These are phyloP conservation scores for Raja brachyura DNA, from an alignment of 2,113 vertebrate genomes.

Conservation along the genomic window DNA sequence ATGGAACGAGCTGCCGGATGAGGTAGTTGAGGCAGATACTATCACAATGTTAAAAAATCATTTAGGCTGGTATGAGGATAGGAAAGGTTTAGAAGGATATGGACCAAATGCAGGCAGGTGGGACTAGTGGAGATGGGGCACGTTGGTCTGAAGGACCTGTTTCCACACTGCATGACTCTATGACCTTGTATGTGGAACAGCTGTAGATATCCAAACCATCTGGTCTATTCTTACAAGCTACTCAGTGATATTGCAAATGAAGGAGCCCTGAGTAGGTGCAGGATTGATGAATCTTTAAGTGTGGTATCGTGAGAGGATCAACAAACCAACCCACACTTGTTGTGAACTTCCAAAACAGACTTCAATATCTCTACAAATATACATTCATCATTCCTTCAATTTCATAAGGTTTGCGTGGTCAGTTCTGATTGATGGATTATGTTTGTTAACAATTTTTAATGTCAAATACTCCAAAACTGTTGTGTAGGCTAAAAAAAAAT, in stretches of 20 bases:
- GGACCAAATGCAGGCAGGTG: too few relatives aligned
- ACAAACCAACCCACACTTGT: neutral
- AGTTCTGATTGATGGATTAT: neutral
- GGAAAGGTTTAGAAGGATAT: too few relatives aligned
- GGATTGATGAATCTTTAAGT: neutral
- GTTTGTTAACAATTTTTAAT: neutral
- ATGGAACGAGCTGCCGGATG: too few relatives aligned
- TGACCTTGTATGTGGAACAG: neutral
- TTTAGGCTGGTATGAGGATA: too few relatives aligned
- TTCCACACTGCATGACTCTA: too few relatives aligned
- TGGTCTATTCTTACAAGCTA: neutral
- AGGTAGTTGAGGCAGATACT: too few relatives aligned
- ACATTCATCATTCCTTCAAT: neutral
- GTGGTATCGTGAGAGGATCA: neutral
- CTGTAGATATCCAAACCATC: neutral
- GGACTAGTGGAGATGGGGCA: too few relatives aligned
- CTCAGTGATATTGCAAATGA: neutral
- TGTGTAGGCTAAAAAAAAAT: neutral
- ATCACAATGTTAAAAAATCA: too few relatives aligned
- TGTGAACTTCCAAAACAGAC: neutral
- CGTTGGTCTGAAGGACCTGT: too few relatives aligned
- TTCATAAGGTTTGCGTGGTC: neutral
- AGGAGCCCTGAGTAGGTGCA: neutral
- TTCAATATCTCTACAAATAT: neutral
- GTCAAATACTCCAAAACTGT: conserved; percentile 23